phyloP scores from a whole-genome alignment of 2,888 invertebrate genomes.

The Pseudococcus viburni region DNA sequence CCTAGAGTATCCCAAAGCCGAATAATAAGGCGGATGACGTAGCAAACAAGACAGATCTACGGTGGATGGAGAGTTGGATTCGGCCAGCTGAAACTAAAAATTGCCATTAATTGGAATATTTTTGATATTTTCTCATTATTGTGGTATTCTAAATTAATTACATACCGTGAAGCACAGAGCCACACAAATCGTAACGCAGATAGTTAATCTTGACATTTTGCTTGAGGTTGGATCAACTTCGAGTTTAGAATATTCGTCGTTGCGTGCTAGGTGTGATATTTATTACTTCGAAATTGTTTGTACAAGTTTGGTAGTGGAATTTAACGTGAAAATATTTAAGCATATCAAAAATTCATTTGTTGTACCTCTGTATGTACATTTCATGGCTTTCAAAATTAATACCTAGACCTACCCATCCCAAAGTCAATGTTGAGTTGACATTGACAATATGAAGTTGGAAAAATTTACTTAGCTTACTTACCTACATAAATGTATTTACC shows the following conservation, averaged over 20 bases:
- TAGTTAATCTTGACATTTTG: conserved; percentile 13
- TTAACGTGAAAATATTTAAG: not conserved
- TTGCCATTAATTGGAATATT: not conserved
- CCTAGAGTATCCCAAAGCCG: conserved; percentile 1
- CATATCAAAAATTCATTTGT: not conserved
- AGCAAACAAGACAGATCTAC: conserved; percentile 1
- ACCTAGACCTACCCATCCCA: too few species aligned
- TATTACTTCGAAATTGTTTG: conserved; percentile 8
- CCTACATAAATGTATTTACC: too few species aligned
- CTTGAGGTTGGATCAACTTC: not conserved
- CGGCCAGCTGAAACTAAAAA: not conserved
- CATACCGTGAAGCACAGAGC: conserved; percentile 23
- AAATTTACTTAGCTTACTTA: not conserved
- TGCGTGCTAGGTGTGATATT: not conserved
- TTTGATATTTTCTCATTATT: not conserved
- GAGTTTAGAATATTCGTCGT: not conserved
- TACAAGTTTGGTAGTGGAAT: not conserved
- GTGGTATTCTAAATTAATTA: not conserved
- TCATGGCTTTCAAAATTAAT: not conserved
- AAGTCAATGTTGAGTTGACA: too few species aligned
- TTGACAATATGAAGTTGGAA: not conserved
- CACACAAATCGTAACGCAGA: not conserved
- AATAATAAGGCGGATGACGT: conserved; percentile 14
- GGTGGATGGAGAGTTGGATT: not conserved
- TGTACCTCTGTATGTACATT: not conserved